Evolutionary conservation across 2,113 vertebrate genomes (phyloP).

Genomic region (Gymnogyps californianus): DNA sequence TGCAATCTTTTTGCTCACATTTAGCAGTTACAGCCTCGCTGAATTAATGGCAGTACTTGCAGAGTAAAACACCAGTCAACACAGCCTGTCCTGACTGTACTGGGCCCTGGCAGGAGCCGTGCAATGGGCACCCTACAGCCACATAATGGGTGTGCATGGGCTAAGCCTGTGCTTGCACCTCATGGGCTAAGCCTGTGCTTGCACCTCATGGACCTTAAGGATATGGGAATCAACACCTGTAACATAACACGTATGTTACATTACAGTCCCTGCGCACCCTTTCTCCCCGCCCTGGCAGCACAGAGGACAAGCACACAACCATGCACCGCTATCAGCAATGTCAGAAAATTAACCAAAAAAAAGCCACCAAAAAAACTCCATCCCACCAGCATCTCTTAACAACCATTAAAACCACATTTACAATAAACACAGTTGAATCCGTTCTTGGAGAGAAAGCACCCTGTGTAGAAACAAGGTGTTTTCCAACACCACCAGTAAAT

Average conservation of each 20-base stretch:
- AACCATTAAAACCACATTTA: neutral
- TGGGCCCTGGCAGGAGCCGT: fast-evolving
- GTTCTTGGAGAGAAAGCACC: neutral
- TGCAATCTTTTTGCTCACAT: no score
- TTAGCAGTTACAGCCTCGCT: neutral
- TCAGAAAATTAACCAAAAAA: neutral
- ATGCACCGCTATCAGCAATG: fast-evolving
- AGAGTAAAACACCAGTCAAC: no score
- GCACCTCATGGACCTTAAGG: fast-evolving
- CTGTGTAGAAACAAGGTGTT: fast-evolving
- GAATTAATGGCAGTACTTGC: neutral
- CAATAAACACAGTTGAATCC: no score
- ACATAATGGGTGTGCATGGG: fast-evolving
- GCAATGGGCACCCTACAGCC: fast-evolving
- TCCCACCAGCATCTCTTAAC: neutral
- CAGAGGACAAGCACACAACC: neutral
- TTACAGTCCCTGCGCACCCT: neutral
- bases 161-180: fast-evolving
- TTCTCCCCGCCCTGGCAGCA: neutral
- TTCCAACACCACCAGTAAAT: neutral
- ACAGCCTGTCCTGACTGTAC: no score
- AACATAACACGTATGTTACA: fast-evolving
- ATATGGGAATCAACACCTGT: fast-evolving
- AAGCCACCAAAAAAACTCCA: no score
- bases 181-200: fast-evolving